Percentiles rank a stretch among this genome's conserved stretches.
These are phyloP conservation scores for Campoletis sonorensis DNA, from an alignment of 1,140 invertebrate genomes.

Conservation along the genomic window DNA sequence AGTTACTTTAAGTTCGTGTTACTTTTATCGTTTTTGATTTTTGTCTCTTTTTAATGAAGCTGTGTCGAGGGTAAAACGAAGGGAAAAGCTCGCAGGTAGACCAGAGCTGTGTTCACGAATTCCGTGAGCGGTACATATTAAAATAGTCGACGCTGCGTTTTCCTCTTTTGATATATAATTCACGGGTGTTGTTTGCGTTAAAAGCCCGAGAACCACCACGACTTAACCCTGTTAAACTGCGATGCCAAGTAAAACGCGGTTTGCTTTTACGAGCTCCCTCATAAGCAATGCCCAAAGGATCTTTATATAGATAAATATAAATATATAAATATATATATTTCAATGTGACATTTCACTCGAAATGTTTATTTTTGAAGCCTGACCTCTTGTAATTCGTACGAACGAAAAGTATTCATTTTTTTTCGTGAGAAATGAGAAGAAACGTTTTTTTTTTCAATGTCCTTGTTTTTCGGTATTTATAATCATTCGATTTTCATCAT, in stretches of 20 bases:
- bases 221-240: slow-evolving; percentile 77
- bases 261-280: slow-evolving; percentile 73
- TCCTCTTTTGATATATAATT: slow-evolving; percentile 76
- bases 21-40: too few species aligned
- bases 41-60: too few species aligned
- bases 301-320: slow-evolving; percentile 41
- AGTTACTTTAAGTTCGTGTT: too few species aligned
- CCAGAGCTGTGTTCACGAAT: slow-evolving; percentile 7
- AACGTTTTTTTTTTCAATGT: too few species aligned
- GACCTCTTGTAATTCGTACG: too few species aligned
- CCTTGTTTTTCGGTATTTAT: too few species aligned
- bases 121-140: slow-evolving; percentile 71
- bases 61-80: too few species aligned
- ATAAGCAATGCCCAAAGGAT: slow-evolving; percentile 76
- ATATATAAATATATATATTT: not conserved
- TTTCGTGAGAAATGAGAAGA: too few species aligned
- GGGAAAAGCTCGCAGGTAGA: not conserved
- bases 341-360: not conserved
- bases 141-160: slow-evolving; percentile 70
- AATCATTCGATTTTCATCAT: too few species aligned
- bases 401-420: too few species aligned
- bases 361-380: too few species aligned
- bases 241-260: slow-evolving; percentile 76
- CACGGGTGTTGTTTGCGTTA: slow-evolving; percentile 76
- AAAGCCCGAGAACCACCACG: slow-evolving; percentile 74